Base-by-base conservation (phyloP, 2,797 vertebrate species). In the Serranus cabrilla region DNA sequence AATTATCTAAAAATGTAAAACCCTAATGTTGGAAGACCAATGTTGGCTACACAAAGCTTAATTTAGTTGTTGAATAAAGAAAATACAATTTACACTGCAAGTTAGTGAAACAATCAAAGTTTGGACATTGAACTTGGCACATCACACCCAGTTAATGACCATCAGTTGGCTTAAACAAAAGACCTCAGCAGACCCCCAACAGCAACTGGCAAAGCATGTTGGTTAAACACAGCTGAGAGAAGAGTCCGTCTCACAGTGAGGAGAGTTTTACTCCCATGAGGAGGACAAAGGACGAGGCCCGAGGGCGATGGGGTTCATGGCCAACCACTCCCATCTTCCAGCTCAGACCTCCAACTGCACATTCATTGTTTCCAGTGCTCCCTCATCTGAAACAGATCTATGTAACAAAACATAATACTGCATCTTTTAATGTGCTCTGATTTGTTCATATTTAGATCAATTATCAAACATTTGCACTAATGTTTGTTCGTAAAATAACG, bases 191-290 rank as follows among this genome's bases (percentile, higher is more conserved):
- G 82, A 77, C 61, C 59, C 73, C 63, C 71, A 17, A 45, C 74
- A 49, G 21, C 50, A 52, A 59, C 68, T 76, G 71, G 49, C 71
- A 58, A 54, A 74, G 66, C 62, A 58, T 86, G 85, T 83, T 88
- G 86, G 79, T 45, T 67, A 58, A 80, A 75, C 74, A 61, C 20
- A 43, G 59, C 61, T 12, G 45, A 74, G 13, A 59, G 23, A 62
- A 21, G 34, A 51, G 1, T 2, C 37, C 23, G 1, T 51, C 34
- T 66, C 17, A 1, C 6, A 56, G 13, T 6, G 7, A 21, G n/a
- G 11, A 65, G 82, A 89, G 80, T 90, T 91, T 92, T 89, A 89
- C 89, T 91, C 77, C 85, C 76, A 91, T 92, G 91, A 91, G 71
- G 62, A 64, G 75, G 76, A 90, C 87, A 92, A 93, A 91, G 77